Evolutionary conservation across 2,797 vertebrate genomes (phyloP), one percentile per base, ranked within the genome.

Genomic region (Selene dorsalis): DNA sequence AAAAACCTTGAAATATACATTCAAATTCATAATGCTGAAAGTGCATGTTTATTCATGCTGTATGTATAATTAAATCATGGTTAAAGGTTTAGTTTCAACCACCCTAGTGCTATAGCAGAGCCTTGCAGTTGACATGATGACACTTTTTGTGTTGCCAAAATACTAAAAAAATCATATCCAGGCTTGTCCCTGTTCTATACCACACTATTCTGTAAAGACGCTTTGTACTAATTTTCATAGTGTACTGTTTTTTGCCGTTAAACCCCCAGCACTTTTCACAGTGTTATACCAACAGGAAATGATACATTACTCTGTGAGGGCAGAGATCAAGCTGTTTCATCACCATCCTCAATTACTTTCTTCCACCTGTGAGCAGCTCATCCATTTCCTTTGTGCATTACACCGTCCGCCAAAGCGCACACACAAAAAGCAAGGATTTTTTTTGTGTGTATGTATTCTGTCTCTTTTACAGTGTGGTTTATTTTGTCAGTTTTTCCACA

Each of bases 281-380:
- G 28, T 59, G 66, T 65, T 45, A 39, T 32, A 60, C 2, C 17
- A 71, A 55, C 16, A 26, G 16, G 41, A 55, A 62, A 62, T 53
- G 1, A 53, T 57, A 56, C 53, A 56, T 57, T 20, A 59, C 30
- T 24, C 41, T 35, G 32, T 5, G 32, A 35, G 32, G 32, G 57
- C 30, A 58, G 57, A 58, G 30, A 58, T 65, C 28, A 47, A 14
- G 45, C 48, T 56, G 39, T 45, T 32, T 64, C 30, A n/a, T 30
- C 41, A 7, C 30, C 38, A 18, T 20, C 5, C 24, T 45, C 38
- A 26, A 38, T 55, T 32, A 41, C 43, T 10, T 11, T 17, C 41
- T 47, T 22, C 6, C 30, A 32, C 22, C 6, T 47, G 28, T 39
- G 26, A 56, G 26, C 3, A 35, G 50, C 58, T 62, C 26, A 7